Base-by-base conservation (phyloP, 1,140 invertebrate species). In the Tetramorium parvispinum region DNA sequence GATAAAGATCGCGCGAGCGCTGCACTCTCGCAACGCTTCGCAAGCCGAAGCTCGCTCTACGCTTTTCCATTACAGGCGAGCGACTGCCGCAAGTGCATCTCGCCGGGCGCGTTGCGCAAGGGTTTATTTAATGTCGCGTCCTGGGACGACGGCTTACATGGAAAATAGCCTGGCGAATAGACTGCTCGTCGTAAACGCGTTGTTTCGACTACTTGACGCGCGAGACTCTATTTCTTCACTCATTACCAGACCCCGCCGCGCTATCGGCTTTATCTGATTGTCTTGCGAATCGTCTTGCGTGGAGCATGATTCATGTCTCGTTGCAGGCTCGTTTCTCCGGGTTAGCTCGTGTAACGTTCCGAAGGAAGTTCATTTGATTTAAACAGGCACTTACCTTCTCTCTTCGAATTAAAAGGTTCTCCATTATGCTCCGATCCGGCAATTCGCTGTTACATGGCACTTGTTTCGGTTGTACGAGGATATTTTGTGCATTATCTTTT, bases 1-100 rank as follows among this genome's bases (percentile, higher is more conserved):
- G 79, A 82, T 82, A 82, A 82, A 73, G 79, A 82, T 82, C 66
- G 59, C 32, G 73, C 66, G 79, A 73, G 21, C 32, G 27, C 27
- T 32, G 27, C 2, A 2, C 40, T 82, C 59, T 51, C 61, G 61
- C 59, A 79, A 79, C 46, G 61, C 27, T 46, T 71, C n/a, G 46
- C 61, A 68, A 81, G 43, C 40, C 32, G 46, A 68, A 79, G 32
- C 37, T 71, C 59, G 66, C 66, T 73, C 32, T 46, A 59, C 32
- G 53, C 66, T 66, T 82, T 73, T 57, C 68, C 66, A 82, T 46
- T 73, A 71, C 32, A 57, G 32, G 32, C 32, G 32, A 3, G 32
- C 79, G 40, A 73, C 59, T 73, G 51, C 53, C 18, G 79, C 61
- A 21, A 68, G 77, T 53, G 53, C n/a, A 70, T 57, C 32, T 73